These are phyloP conservation scores for Anthonomus grandis DNA, from an alignment of 1,140 invertebrate species.

Conservation along the genomic window DNA sequence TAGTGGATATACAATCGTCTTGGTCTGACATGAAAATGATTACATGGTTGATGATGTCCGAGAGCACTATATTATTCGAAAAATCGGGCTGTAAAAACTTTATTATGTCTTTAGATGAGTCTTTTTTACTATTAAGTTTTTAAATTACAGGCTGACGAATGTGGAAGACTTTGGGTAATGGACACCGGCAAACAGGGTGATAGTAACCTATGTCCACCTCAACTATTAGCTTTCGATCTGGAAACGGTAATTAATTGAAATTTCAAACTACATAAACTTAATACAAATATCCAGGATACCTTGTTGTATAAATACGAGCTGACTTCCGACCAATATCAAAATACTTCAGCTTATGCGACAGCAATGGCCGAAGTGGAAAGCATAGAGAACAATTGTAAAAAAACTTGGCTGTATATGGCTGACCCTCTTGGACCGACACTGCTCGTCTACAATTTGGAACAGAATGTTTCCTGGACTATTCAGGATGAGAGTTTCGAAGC, in stretches of 20 bases:
- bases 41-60: no score
- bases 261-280: not conserved
- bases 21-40: no score
- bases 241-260: conserved; percentile 48
- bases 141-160: conserved; percentile 64
- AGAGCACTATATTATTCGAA: no score
- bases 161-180: conserved; percentile 63
- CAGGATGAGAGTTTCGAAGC: conserved; percentile 67
- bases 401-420: conserved; percentile 69
- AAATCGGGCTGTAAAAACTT: no score
- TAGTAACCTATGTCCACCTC: conserved; percentile 55
- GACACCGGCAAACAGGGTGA: conserved; percentile 58
- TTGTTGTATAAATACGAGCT: conserved; percentile 56
- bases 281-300: conserved; percentile 39
- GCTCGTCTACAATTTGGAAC: conserved; percentile 63
- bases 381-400: conserved; percentile 55
- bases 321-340: conserved; percentile 49
- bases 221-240: conserved; percentile 62
- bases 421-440: conserved; percentile 65
- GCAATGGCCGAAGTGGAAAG: conserved; percentile 53
- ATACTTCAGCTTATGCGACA: conserved; percentile 48
- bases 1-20: no score
- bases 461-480: conserved; percentile 62
- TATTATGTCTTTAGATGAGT: no score
- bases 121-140: not conserved